These are phyloP conservation scores for Labia minor DNA, from an alignment of 2,888 invertebrate species.

Conservation along the genomic window DNA sequence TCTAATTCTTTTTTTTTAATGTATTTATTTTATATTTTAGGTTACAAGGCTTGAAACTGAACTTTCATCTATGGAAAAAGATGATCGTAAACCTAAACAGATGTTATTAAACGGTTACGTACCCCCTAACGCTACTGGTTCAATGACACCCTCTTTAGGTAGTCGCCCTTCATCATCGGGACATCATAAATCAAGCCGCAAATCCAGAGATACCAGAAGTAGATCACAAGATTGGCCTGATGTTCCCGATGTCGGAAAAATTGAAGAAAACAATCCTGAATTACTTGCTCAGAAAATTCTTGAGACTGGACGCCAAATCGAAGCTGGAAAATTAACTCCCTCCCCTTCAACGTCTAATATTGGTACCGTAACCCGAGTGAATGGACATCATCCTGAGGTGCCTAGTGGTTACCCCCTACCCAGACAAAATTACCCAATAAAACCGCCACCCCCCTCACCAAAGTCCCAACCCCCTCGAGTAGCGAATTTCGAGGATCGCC, in stretches of 20 bases:
- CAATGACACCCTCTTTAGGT: constrained; percentile 18
- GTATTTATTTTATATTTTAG: constrained; percentile 26
- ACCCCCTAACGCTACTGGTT: background rate
- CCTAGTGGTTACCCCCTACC: constrained; percentile 14
- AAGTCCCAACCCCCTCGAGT: constrained; percentile 54
- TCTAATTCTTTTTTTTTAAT: constrained; percentile 14
- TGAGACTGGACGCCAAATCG: constrained; percentile 79
- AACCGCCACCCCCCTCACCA: background rate
- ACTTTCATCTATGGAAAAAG: constrained; percentile 61
- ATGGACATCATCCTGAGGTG: constrained; percentile 22
- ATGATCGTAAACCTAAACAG: constrained; percentile 47
- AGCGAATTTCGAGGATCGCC: constrained; percentile 79
- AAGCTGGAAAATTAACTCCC: constrained; percentile 56
- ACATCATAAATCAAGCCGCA: constrained; percentile 43
- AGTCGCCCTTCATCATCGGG: constrained; percentile 29
- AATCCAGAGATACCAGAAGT: constrained; percentile 59
- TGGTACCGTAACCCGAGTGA: constrained; percentile 22
- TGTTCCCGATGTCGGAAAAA: constrained; percentile 79
- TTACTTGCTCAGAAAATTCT: constrained; percentile 79
- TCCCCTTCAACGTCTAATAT: constrained; percentile 19
- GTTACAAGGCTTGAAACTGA: constrained; percentile 66
- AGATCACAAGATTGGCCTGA: constrained; percentile 87
- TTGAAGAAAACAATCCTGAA: constrained; percentile 85
- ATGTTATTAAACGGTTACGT: background rate
- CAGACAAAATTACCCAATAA: background rate